Evolutionary conservation across 2,888 invertebrate genomes (phyloP), one percentile per base, ranked within the genome.

Genomic region (Drosophila paranaensis): DNA sequence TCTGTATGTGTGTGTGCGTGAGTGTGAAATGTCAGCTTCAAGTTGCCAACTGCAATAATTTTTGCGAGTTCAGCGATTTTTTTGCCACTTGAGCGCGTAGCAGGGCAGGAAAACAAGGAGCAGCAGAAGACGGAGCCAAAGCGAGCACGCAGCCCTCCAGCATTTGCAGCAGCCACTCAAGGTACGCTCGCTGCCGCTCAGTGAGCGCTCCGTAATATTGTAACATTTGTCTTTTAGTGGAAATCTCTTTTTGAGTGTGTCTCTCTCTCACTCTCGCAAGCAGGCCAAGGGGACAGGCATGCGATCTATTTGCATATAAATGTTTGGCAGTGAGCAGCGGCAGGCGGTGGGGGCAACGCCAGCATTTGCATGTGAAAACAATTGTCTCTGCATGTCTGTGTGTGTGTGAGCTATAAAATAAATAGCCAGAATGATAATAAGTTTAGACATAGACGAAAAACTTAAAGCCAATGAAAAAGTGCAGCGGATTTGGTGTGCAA

Each of bases 11-110:
- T 68, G 51, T 27, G 56, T 64, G 56, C 72, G 60, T 74, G 58
- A 69, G 71, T 72, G 71, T 62, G 72, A 75, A 75, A 77, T 65
- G 82, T 87, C 84, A 85, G 88, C 85, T 84, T 79, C 85, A 87
- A 85, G 85, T 85, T 85, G 79, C 85, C 82, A 85, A 85, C 85
- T 85, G 85, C 88, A 85, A 85, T 85, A 85, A 85, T 88, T 85
- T 85, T 87, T 84, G 88, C 88, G 85, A 85, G 71, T 85, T 87
- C 85, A 88, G 88, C 88, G 85, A 85, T 84, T 85, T 85, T 86
- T 87, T 85, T 84, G 82, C 86, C 86, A 84, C 84, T 84, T 83
- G 86, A 84, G 80, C 83, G 86, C 82, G 80, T 82, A 79, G 81
- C 77, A 70, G 56, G 37, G 72, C 58, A 20, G 20, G 20, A 20